Base-by-base conservation (phyloP, 2,888 invertebrate species). In the Tachina fera region DNA sequence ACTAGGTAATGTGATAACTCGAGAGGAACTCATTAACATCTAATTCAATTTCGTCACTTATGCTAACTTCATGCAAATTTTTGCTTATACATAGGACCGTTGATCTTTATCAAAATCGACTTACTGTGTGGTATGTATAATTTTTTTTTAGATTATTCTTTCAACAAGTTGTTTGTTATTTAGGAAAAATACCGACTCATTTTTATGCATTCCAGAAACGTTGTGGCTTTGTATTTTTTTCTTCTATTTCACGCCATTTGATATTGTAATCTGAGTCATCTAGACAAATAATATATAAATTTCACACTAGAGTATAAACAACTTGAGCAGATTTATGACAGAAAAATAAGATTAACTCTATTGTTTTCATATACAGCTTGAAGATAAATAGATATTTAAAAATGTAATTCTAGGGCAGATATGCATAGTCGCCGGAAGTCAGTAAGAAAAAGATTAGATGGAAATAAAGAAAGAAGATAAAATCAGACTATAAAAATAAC, bases 311-410 rank as follows among this genome's bases (percentile, higher is more conserved):
- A 67, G 41, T n/a, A 14, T 56, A 79, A 60, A 76, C 11, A 80
- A 47, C 22, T 43, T 58, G 19, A 72, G 45, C 56, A 68, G 41
- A 53, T 75, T 75, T 75, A 61, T 45, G 19, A 41, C 4, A 61
- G 22, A 19, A 31, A 77, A 70, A 58, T 22, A 63, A 47, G n/a
- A 74, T 49, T 22, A 65, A 49, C 45, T n/a, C n/a, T 43, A 14
- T 53, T 11, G 51, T 56, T 16, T 63, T 6, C 10, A 71, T n/a
- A 51, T 68, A 49, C 19, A 45, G 14, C n/a, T 14, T 14, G 22
- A 31, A 60, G 67, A 49, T 51, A 82, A 82, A 86, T 53, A 86
- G 78, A 45, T 61, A 79, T 60, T 22, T 86, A 86, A 86, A 86
- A 75, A 19, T 14, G 79, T 53, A 75, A 79, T 85, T 74, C 74